These are phyloP conservation scores for Cassiopea andromeda DNA, from an alignment of 30 jellyfish, hydroid and myxozoan genomes.

Conservation along the genomic window DNA sequence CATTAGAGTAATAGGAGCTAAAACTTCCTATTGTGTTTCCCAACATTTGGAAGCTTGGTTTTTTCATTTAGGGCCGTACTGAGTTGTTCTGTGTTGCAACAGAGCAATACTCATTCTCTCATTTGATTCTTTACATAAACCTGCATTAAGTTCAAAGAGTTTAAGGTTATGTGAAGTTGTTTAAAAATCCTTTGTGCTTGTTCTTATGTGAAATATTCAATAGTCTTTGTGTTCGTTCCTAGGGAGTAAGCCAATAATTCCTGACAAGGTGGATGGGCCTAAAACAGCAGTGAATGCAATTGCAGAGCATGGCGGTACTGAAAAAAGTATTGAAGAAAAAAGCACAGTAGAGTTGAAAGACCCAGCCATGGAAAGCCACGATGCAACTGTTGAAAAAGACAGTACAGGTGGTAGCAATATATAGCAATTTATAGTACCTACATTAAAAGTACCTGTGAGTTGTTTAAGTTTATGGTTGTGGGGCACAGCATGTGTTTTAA, in stretches of 20 bases:
- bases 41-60: too few relatives aligned
- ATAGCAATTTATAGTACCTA: not conserved
- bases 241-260: constrained; percentile 48
- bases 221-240: not conserved
- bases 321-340: not conserved
- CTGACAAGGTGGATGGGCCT: constrained; percentile 44
- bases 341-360: not conserved
- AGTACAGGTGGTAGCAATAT: not conserved
- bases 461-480: not conserved
- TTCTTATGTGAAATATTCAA: not conserved
- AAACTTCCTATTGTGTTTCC: too few relatives aligned
- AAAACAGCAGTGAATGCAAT: not conserved
- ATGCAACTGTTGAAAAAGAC: constrained; percentile 2
- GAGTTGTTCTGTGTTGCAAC: too few relatives aligned
- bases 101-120: too few relatives aligned
- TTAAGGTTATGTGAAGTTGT: not conserved
- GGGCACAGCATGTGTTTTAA: not conserved
- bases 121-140: too few relatives aligned
- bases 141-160: not conserved
- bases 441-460: not conserved
- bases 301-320: not conserved
- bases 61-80: too few relatives aligned
- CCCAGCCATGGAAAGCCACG: not conserved
- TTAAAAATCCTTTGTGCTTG: not conserved
- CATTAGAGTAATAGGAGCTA: too few relatives aligned